These are phyloP conservation scores for Drosophila nr. perissopoda DNA, from an alignment of 2,888 invertebrate species.

Conservation along the genomic window DNA sequence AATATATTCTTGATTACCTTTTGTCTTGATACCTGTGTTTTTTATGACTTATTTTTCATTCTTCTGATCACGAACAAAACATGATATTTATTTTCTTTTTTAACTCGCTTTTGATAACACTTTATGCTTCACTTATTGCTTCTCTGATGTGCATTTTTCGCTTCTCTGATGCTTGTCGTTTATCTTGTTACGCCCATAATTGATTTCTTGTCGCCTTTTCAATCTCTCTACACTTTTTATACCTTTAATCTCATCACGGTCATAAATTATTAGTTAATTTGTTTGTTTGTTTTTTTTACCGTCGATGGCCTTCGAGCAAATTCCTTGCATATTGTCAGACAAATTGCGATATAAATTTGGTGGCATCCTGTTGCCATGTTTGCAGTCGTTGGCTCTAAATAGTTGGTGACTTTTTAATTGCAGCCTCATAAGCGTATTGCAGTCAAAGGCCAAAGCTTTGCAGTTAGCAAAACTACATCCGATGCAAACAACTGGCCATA, in stretches of 20 bases:
- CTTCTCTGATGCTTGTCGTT: neutral
- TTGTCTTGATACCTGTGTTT: neutral
- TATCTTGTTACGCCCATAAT: neutral
- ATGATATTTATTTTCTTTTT: neutral
- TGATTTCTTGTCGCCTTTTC: conserved; percentile 1
- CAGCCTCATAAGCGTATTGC: conserved; percentile 44
- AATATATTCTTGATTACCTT: neutral
- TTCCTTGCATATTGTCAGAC: conserved; percentile 20
- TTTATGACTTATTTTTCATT: neutral
- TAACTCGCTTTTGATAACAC: neutral
- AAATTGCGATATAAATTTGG: conserved; percentile 28
- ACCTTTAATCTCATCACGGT: conserved; percentile 6
- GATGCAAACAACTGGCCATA: conserved; percentile 37
- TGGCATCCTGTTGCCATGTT: conserved; percentile 30
- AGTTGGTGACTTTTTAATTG: conserved; percentile 62
- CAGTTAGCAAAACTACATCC: conserved; percentile 14
- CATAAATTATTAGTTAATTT: conserved; percentile 4
- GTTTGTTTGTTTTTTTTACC: neutral
- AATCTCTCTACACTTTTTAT: conserved; percentile 9
- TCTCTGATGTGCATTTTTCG: neutral
- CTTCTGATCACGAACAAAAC: too few species aligned
- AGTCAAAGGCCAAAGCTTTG: conserved; percentile 25
- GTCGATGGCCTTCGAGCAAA: conserved; percentile 1
- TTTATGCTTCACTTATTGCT: neutral
- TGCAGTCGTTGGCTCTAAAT: conserved; percentile 36